Conservation (phyloP, 2,797 vertebrate genomes). For the Oreonectes daqikongensis region DNA sequence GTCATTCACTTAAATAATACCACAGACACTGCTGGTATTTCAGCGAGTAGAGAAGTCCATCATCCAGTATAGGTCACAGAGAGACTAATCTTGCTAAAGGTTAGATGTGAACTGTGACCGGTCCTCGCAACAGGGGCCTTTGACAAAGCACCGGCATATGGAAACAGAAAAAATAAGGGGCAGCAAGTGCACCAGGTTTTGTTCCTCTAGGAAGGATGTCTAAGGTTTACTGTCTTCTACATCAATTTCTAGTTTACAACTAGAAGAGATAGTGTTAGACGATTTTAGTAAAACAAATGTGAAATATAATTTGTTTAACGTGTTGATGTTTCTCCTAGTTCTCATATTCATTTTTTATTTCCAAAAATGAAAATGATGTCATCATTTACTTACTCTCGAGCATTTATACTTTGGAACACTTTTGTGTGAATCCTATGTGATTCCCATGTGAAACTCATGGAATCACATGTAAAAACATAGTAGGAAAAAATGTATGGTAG, state of each 20-base stretch:
- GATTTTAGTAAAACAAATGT: too few species aligned
- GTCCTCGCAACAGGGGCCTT: slow-evolving; percentile 59
- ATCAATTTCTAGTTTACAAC: not conserved
- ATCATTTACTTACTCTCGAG: too few species aligned
- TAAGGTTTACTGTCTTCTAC: not conserved
- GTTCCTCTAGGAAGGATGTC: slow-evolving; percentile 31
- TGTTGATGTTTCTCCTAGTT: too few species aligned
- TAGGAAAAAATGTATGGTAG: too few species aligned
- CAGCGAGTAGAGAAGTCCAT: slow-evolving; percentile 67
- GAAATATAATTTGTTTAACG: too few species aligned
- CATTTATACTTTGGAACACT: too few species aligned
- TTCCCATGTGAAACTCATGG: too few species aligned
- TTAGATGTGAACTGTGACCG: slow-evolving; percentile 59
- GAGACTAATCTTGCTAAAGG: slow-evolving; percentile 71
- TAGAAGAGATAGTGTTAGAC: too few species aligned
- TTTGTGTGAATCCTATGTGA: too few species aligned
- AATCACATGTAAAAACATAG: too few species aligned
- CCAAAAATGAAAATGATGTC: too few species aligned
- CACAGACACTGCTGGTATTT: slow-evolving; percentile 69
- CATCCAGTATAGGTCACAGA: slow-evolving; percentile 68
- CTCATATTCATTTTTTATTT: too few species aligned
- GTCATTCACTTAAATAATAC: slow-evolving; percentile 75
- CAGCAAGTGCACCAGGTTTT: slow-evolving; percentile 50
- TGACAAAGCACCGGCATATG: slow-evolving; percentile 59
- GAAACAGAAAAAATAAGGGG: slow-evolving; percentile 56